Evolutionary conservation across 2,113 vertebrate species (phyloP), one percentile per base, ranked within the genome.

Genomic region (Seriola aureovittata): DNA sequence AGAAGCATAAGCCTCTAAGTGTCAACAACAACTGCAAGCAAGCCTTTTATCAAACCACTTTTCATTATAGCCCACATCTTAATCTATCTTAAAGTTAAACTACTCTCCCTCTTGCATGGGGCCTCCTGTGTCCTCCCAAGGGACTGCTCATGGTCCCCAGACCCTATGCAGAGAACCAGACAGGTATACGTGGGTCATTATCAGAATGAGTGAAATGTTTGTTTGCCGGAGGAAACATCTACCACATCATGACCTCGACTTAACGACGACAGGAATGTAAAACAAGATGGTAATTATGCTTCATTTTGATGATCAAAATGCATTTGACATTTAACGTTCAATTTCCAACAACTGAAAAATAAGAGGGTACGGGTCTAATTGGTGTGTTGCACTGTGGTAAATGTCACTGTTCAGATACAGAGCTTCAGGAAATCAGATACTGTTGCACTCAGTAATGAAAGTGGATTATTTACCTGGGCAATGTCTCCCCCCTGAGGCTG

Each of bases 401-500:
- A 88, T 80, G 86, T 78, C 85, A 85, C 21, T 0, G 1, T 2
- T 73, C 46, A 69, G 17, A 29, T 23, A 42, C 1, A 8, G 59
- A 2, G 29, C 29, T 29, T 29, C 29, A 29, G 29, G 29, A 29
- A 29, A 44, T 63, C 80, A 58, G 16, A 48, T 4, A 7, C 8
- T 13, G 11, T 8, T 23, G 57, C 17, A 3, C 19, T 67, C 6
- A 69, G 9, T 21, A 3, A 14, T 46, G 3, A 55, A 11, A 77
- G 21, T 1, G 44, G 29, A 1, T 38, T 25, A 19, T 58, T 81
- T 42, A 76, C 36, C 7, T 81, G 65, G 74, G 60, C 83, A 85
- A 81, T 92, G 88, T 87, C 84, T 76, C 88, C 88, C 75, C 71
- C 91, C 1, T 71, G 78, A 78, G 92, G 71, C 68, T 66, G 13